These are phyloP conservation scores for Calameuta filiformis DNA, from an alignment of 2,888 invertebrate species.

Conservation along the genomic window DNA sequence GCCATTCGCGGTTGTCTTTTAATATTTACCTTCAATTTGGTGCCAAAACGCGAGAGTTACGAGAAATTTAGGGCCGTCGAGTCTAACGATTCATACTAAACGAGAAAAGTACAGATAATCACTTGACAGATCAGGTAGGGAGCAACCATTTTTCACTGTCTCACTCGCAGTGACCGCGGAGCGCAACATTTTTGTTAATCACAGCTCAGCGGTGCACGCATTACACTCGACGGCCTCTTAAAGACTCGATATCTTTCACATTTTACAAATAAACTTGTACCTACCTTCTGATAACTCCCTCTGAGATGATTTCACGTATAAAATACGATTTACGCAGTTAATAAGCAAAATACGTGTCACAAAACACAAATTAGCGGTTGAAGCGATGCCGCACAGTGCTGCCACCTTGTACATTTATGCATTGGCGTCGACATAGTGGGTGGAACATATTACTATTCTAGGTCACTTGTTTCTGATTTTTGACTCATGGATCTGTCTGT, in stretches of 20 bases:
- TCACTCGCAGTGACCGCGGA: slow-evolving; percentile 27
- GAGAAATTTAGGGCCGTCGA: slow-evolving; percentile 36
- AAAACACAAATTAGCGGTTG: slow-evolving; percentile 47
- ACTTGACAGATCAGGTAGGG: slow-evolving; percentile 49
- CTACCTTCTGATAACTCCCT: slow-evolving; percentile 38
- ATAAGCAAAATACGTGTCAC: slow-evolving; percentile 52
- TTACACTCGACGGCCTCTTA: slow-evolving; percentile 3
- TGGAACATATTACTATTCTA: background rate
- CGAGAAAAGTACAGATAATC: slow-evolving; percentile 33
- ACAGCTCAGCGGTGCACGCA: background rate
- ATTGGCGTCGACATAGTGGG: background rate
- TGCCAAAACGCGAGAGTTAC: slow-evolving; percentile 29
- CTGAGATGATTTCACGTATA: slow-evolving; percentile 34
- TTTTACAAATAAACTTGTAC: slow-evolving; percentile 23
- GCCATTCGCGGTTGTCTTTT: slow-evolving; percentile 2
- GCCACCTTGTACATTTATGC: slow-evolving; percentile 36
- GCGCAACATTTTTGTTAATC: slow-evolving; percentile 28
- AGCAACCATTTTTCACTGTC: slow-evolving; percentile 50
- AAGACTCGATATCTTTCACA: slow-evolving; percentile 8
- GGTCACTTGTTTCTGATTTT: background rate
- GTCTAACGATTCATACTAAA: slow-evolving; percentile 40
- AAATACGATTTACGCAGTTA: slow-evolving; percentile 55
- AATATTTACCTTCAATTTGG: slow-evolving; percentile 46
- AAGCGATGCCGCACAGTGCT: slow-evolving; percentile 45
- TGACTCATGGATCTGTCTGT: background rate